Conservation (phyloP, 2,888 invertebrate species). For the Andrena flavipes region DNA sequence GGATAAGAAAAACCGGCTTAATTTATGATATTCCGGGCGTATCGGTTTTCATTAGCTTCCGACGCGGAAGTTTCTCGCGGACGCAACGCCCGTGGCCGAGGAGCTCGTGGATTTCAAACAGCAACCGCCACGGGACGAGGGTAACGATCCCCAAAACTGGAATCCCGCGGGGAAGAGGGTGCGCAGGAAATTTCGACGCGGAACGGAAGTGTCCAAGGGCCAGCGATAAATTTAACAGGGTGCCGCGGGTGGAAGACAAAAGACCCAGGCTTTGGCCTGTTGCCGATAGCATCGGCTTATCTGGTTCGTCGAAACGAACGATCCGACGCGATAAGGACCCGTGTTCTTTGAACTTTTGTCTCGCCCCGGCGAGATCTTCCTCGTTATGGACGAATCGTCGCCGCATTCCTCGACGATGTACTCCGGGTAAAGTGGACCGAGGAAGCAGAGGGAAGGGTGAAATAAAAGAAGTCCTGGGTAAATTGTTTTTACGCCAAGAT, state of each 20-base stretch:
- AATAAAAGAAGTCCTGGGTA: neutral
- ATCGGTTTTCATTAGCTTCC: conserved; percentile 47
- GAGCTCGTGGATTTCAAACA: neutral
- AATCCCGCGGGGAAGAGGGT: neutral
- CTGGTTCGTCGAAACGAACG: conserved; percentile 18
- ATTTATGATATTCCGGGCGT: conserved; percentile 38
- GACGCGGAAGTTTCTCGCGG: conserved; percentile 27
- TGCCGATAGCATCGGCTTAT: conserved; percentile 45
- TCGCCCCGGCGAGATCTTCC: neutral
- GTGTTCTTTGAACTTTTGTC: neutral
- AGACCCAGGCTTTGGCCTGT: conserved; percentile 16
- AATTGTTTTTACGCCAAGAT: conserved; percentile 1
- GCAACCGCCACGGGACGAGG: neutral
- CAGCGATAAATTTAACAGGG: conserved; percentile 42
- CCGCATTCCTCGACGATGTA: neutral
- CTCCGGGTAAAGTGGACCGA: neutral
- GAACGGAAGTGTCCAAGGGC: conserved; percentile 25
- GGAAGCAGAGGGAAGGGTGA: neutral
- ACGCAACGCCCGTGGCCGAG: neutral
- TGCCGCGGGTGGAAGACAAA: conserved; percentile 22
- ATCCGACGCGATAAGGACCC: conserved; percentile 30
- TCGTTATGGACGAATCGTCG: conserved; percentile 12
- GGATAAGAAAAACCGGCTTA: conserved; percentile 50
- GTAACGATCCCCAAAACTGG: conserved; percentile 10
- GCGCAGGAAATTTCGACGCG: conserved; percentile 26